phyloP scores from a whole-genome alignment of 2,797 vertebrate genomes.

The Crossoptilon crossoptilon region DNA sequence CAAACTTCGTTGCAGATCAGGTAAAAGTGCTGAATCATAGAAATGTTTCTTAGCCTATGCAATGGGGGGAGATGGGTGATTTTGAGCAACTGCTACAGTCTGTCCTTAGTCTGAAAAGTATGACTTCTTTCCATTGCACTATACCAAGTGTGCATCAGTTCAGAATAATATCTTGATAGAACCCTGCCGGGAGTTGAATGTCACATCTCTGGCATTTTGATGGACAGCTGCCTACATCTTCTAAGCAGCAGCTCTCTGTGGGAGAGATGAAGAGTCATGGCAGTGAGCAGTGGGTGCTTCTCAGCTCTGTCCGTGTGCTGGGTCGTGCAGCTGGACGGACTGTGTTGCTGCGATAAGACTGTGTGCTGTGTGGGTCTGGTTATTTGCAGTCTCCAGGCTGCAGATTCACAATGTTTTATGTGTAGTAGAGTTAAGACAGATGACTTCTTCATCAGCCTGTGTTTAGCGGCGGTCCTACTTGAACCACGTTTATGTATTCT shows the following conservation, averaged over 20 bases:
- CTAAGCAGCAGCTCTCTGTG: neutral
- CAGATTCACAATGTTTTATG: neutral
- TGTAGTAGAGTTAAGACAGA: neutral
- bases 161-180: neutral
- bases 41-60: neutral
- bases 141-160: neutral
- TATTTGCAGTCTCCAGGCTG: neutral
- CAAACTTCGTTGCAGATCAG: constrained; percentile 86
- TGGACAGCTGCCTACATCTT: neutral
- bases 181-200: neutral
- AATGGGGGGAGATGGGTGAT: neutral
- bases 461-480: neutral
- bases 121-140: accelerated
- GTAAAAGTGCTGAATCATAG: constrained; percentile 59
- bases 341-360: neutral
- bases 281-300: neutral
- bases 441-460: neutral
- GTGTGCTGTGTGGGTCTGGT: neutral
- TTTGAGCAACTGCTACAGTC: neutral
- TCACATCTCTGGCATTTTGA: neutral
- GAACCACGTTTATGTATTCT: neutral
- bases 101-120: neutral
- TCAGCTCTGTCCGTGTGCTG: neutral
- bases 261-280: neutral
- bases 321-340: neutral